Evolutionary conservation across 2,797 vertebrate species (phyloP).

Genomic region (Xyrichtys novacula): DNA sequence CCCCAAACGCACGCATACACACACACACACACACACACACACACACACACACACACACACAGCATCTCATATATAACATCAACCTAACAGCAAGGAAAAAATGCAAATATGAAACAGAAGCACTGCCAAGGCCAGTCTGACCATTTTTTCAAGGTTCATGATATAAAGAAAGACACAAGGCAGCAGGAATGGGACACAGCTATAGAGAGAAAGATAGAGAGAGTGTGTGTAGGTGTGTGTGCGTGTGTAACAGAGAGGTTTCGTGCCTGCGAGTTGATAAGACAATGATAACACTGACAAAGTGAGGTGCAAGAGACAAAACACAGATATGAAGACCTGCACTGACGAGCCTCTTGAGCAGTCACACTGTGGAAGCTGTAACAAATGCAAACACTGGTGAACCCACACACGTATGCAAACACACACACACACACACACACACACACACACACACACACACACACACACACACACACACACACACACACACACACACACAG

Average conservation of each 20-base stretch:
- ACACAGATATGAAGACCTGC: constrained; percentile 35
- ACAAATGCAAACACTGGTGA: neutral
- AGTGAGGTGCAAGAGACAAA: constrained; percentile 37
- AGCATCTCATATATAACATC: constrained; percentile 3
- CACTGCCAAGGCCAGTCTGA: constrained; percentile 13
- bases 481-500: neutral
- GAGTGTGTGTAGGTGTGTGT: neutral
- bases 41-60: constrained; percentile 9
- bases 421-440: constrained; percentile 1
- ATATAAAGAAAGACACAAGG: no score
- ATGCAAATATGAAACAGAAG: constrained; percentile 22
- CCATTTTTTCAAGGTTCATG: neutral
- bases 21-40: neutral
- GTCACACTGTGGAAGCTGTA: neutral
- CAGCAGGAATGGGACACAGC: no score
- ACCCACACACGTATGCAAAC: neutral
- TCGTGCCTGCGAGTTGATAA: constrained; percentile 52
- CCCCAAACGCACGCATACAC: neutral
- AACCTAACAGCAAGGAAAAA: constrained; percentile 6
- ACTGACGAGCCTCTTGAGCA: constrained; percentile 22
- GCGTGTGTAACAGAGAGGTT: constrained; percentile 3
- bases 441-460: constrained; percentile 10
- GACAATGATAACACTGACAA: constrained; percentile 36
- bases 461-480: constrained; percentile 4
- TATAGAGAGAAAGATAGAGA: neutral